Percentiles rank a stretch among this genome's conserved stretches.
phyloP scores from a whole-genome alignment of 2,888 invertebrate genomes.

The Aproaerema taeniolella region DNA sequence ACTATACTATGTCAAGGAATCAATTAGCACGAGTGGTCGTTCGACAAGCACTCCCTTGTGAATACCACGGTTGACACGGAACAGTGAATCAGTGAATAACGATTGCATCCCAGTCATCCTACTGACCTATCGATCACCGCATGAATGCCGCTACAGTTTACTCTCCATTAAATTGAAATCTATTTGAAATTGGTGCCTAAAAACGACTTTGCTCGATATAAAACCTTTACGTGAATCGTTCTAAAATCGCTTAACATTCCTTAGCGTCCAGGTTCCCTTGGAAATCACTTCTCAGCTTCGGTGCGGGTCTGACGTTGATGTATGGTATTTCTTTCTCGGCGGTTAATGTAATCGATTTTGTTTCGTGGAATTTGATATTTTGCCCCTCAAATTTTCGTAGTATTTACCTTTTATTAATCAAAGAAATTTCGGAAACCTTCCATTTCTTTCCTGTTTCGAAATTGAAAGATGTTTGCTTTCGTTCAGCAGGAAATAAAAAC shows the following conservation, averaged over 20 bases:
- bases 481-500: too few species aligned
- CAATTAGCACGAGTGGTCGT: too few species aligned
- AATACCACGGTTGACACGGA: too few species aligned
- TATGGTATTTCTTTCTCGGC: constrained; percentile 42
- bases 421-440: neutral
- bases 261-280: constrained; percentile 38
- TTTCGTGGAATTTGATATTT: constrained; percentile 18
- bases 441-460: too few species aligned
- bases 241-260: constrained; percentile 48
- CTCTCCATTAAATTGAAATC: neutral
- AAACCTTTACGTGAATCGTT: constrained; percentile 13
- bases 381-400: constrained; percentile 4
- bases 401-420: neutral
- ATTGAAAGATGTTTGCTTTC: too few species aligned
- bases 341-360: constrained; percentile 33
- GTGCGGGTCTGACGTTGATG: constrained; percentile 49
- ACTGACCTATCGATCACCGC: neutral
- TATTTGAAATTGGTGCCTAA: neutral
- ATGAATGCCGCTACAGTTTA: neutral
- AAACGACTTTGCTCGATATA: neutral
- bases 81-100: neutral
- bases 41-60: too few species aligned
- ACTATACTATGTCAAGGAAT: too few species aligned
- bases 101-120: neutral
- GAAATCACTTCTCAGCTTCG: constrained; percentile 47